Conservation (phyloP, 2,797 vertebrate genomes). For the Alcedo quadribrachys region DNA sequence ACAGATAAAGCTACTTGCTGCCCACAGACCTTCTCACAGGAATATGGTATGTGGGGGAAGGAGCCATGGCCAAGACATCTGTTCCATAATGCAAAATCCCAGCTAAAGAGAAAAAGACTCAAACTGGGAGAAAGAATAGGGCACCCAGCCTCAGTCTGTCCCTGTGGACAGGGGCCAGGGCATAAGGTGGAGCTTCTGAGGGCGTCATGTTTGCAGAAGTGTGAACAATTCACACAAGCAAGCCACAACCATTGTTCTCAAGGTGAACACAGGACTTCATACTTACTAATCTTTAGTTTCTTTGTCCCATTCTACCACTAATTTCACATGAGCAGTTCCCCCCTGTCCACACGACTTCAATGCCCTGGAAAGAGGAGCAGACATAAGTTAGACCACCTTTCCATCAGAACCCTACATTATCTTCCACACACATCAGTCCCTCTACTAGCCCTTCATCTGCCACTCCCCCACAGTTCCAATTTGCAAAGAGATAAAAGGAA, state of each 20-base stretch:
- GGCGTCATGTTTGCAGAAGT: not conserved
- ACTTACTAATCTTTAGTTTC: conserved; percentile 99
- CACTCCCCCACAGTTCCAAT: not conserved
- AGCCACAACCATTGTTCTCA: not conserved
- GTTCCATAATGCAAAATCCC: not conserved
- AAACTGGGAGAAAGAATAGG: not conserved
- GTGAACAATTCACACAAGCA: not conserved
- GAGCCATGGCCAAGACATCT: not conserved
- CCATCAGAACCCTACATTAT: not conserved
- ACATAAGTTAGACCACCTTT: not conserved
- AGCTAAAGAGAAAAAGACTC: not conserved
- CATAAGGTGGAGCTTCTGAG: not conserved
- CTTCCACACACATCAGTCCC: not conserved
- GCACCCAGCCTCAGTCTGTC: not conserved
- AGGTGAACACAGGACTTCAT: not conserved
- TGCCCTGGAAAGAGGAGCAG: conserved; percentile 80
- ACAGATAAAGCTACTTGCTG: not conserved
- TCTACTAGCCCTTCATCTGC: not conserved
- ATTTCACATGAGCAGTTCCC: conserved; percentile 94
- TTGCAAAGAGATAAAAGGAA: not conserved
- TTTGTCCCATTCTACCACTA: conserved; percentile 99
- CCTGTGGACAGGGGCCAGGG: not conserved
- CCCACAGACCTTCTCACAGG: not conserved
- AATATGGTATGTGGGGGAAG: not conserved
- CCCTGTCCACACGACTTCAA: conserved; percentile 96